Evolutionary conservation across 2,888 invertebrate genomes (phyloP), one percentile per base, ranked within the genome.

Genomic region (Euplagia quadripunctaria): DNA sequence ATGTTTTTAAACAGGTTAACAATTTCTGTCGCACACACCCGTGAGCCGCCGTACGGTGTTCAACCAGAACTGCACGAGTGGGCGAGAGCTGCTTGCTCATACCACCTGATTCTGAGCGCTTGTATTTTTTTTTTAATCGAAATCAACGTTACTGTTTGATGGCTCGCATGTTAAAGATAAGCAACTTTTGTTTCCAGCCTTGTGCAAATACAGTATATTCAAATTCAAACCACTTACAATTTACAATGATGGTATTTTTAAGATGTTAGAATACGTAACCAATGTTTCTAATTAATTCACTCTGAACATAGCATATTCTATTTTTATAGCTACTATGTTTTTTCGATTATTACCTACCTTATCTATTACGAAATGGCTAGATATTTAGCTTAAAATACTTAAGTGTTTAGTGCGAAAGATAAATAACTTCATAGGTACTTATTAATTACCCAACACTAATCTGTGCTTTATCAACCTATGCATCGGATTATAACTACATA

Each of bases 91-190:
- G 70, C 69, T 85, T 80, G 80, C 79, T 64, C n/a, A 43, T 17
- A 42, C 68, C 74, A 74, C 70, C 73, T 70, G 74, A 74, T 87
- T 84, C 85, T 82, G 84, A 85, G 85, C 88, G 86, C 82, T 84
- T 84, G 84, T 88, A 89, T 90, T 81, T 87, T 91, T 92, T 86
- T 74, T 92, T 92, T 92, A 90, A 90, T 91, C 89, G 89, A 89
- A 90, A 82, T 85, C 83, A 84, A 81, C 84, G 87, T 76, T 79
- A 77, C 74, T 75, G 73, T 78, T 77, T 68, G 75, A 75, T 80
- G 85, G 79, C 77, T 82, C 83, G 86, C 72, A 74, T 86, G 85
- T 77, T 77, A 55, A 81, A 69, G 61, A 79, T 91, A 92, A 79
- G 78, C 78, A 86, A 51, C 86, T 72, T 66, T 66, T 68, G 65